These are phyloP conservation scores for Cremastinae sp. DNA, from an alignment of 2,888 invertebrate species.

Conservation along the genomic window DNA sequence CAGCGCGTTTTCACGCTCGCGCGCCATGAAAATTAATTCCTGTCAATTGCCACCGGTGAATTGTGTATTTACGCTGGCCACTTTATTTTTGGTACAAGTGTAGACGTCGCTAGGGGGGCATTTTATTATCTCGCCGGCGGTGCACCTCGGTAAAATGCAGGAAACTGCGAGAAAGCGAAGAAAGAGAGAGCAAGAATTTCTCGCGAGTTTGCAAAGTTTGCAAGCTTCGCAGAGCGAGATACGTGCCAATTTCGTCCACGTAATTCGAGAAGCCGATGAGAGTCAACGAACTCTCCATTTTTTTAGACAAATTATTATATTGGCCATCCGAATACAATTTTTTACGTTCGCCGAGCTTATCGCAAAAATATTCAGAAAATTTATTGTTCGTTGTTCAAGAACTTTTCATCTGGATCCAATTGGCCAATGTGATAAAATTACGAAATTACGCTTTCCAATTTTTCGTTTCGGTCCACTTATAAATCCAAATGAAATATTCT, in stretches of 20 bases:
- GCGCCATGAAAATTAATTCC: conserved; percentile 40
- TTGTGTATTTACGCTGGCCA: conserved; percentile 42
- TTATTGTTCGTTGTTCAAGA: not conserved
- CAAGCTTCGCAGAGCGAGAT: conserved; percentile 28
- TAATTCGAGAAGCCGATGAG: conserved; percentile 32
- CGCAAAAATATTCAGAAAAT: not conserved
- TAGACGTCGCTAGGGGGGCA: conserved; percentile 26
- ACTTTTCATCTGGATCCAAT: conserved; percentile 1
- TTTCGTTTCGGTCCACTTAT: conserved; percentile 29
- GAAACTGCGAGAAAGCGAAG: not conserved
- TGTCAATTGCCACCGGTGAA: conserved; percentile 37
- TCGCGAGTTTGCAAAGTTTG: not conserved
- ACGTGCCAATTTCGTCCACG: conserved; percentile 46
- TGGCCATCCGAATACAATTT: not conserved
- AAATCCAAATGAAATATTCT: conserved; percentile 30
- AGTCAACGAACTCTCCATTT: conserved; percentile 46
- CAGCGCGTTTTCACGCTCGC: not conserved
- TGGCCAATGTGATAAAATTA: not conserved
- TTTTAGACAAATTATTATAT: conserved; percentile 4
- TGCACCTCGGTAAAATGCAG: conserved; percentile 4
- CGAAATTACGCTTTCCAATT: conserved; percentile 5
- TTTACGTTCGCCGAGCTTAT: not conserved
- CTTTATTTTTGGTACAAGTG: conserved; percentile 50
- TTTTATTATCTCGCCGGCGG: conserved; percentile 53
- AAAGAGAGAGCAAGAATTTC: conserved; percentile 4